Conservation (phyloP, 2,797 vertebrate genomes). For the Neoniphon sammara region DNA sequence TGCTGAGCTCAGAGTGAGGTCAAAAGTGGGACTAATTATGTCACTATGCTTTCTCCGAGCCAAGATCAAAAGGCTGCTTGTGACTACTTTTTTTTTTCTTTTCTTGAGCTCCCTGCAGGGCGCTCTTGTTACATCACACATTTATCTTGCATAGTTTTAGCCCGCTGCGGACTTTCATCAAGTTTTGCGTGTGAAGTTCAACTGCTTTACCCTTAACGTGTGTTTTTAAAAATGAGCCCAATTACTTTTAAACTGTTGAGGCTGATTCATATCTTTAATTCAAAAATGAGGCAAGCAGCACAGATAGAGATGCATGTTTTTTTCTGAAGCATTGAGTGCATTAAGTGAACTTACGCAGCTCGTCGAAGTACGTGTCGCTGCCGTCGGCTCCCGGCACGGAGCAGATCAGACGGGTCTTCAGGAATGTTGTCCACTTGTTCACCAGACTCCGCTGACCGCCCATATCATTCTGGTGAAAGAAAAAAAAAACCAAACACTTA, state of each 20-base stretch:
- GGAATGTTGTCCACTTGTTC: constrained; percentile 98
- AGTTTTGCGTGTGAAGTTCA: too few relatives aligned
- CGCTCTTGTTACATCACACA: not conserved
- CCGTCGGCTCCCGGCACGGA: constrained; percentile 89
- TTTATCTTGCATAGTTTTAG: not conserved
- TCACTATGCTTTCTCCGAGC: not conserved
- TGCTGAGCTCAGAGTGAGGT: not conserved
- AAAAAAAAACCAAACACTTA: not conserved
- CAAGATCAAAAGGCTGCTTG: not conserved
- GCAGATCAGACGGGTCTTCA: constrained; percentile 95
- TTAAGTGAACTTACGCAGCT: constrained; percentile 89
- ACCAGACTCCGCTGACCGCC: constrained; percentile 96
- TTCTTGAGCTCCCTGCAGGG: not conserved
- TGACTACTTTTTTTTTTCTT: not conserved
- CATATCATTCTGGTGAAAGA: constrained; percentile 89
- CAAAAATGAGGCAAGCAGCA: not conserved
- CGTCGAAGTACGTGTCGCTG: constrained; percentile 92
- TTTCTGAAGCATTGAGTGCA: not conserved
- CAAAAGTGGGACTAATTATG: not conserved
- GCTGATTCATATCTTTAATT: too few relatives aligned
- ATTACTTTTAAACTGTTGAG: too few relatives aligned
- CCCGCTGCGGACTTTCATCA: too few relatives aligned
- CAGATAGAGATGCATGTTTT: not conserved
- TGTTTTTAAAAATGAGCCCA: too few relatives aligned
- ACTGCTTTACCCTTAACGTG: too few relatives aligned